These are phyloP conservation scores for Nipponia nippon DNA, from an alignment of 2,113 vertebrate genomes.

Conservation along the genomic window DNA sequence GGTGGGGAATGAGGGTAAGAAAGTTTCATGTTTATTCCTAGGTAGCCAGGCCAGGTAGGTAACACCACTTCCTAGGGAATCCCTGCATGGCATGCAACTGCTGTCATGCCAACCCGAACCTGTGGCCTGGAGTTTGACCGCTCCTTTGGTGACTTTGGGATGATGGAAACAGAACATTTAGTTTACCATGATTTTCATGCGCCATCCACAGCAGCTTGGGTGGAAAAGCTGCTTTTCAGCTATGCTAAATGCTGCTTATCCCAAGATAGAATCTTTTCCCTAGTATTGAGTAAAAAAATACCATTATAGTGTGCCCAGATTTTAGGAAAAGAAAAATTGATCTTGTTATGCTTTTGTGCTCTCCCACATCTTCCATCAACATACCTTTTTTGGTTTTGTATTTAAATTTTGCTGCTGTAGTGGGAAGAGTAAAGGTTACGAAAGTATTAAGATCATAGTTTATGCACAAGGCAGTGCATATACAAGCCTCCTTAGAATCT, in stretches of 20 bases:
- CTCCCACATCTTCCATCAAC: not conserved
- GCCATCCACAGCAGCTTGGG: not conserved
- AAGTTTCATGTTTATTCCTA: not conserved
- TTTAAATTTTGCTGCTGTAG: not conserved
- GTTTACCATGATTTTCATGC: not conserved
- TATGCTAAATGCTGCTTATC: not conserved
- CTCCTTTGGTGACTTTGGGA: not conserved
- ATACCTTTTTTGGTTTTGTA: not conserved
- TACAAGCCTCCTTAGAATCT: not conserved
- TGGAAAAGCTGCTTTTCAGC: not conserved
- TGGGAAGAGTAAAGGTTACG: not conserved
- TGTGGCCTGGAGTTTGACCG: not conserved
- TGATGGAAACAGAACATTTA: not conserved
- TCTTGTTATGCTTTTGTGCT: not conserved
- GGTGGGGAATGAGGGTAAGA: not conserved
- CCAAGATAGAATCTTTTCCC: not conserved
- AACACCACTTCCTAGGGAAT: not conserved
- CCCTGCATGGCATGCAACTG: not conserved
- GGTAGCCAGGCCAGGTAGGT: not conserved
- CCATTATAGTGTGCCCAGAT: not conserved
- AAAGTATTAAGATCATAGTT: not conserved
- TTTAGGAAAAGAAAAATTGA: not conserved
- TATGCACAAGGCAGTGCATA: not conserved
- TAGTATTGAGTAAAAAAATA: not conserved
- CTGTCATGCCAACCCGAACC: not conserved